A percentile compares a stretch with the other conserved stretches of the same genome.
These are phyloP conservation scores for Rhopilema esculentum DNA, from an alignment of 30 jellyfish, hydroid and myxozoan genomes.

Conservation along the genomic window DNA sequence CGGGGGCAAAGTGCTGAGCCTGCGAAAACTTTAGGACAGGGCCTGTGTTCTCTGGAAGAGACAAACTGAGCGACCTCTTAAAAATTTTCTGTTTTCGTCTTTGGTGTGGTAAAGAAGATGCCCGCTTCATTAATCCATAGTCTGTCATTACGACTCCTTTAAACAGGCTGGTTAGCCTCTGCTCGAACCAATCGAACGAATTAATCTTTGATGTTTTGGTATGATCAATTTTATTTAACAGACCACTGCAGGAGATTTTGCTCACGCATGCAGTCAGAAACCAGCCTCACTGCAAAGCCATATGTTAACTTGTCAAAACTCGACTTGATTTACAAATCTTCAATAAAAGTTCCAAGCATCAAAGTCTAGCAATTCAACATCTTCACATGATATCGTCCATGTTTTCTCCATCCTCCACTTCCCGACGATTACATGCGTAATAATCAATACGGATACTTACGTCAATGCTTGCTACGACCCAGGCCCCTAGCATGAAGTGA, in stretches of 20 bases:
- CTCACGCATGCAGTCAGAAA: background rate
- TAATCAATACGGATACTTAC: background rate
- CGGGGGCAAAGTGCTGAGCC: background rate
- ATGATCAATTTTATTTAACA: background rate
- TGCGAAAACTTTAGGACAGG: background rate
- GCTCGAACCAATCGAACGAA: too few species aligned
- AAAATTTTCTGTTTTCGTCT: conserved; percentile 12
- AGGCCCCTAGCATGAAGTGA: background rate
- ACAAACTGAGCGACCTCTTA: conserved; percentile 19
- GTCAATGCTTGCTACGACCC: background rate
- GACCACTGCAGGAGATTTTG: too few species aligned
- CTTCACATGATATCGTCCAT: background rate
- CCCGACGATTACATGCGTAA: background rate
- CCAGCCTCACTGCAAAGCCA: background rate
- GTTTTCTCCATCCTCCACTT: background rate
- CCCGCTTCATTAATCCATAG: conserved; percentile 6
- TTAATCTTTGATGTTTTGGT: background rate
- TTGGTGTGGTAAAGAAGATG: conserved; percentile 17
- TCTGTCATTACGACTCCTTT: background rate
- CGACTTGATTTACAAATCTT: background rate
- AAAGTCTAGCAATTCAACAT: background rate
- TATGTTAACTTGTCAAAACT: background rate
- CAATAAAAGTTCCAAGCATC: background rate
- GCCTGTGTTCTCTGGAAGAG: conserved; percentile 7
- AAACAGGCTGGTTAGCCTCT: too few species aligned